Conservation (phyloP, 2,113 vertebrate species). For the Ailurus styani region DNA sequence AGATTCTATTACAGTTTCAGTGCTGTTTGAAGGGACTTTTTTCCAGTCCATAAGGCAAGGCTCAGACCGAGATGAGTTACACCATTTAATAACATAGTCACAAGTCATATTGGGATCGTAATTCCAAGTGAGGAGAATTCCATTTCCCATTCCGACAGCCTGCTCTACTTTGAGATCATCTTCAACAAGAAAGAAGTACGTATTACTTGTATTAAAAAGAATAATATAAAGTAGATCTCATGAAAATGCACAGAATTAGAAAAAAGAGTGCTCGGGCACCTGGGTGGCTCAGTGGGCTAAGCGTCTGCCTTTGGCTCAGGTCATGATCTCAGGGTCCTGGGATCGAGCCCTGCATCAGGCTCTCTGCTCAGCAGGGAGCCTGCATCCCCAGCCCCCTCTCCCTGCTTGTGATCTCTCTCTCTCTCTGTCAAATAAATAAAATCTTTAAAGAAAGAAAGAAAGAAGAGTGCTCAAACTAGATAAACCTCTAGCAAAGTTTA, state of each 20-base stretch:
- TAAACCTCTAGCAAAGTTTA: not conserved
- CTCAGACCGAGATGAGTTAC: conserved; percentile 68
- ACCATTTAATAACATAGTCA: conserved; percentile 84
- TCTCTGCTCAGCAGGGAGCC: no score
- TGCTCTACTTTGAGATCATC: conserved; percentile 76
- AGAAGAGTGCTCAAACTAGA: not conserved
- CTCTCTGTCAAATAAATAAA: no score
- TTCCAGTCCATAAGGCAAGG: conserved; percentile 81
- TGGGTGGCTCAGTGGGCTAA: no score
- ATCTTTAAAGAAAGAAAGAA: no score
- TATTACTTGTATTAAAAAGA: not conserved
- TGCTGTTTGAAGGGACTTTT: conserved; percentile 78
- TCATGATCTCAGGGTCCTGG: no score
- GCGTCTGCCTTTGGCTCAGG: no score
- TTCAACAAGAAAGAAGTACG: conserved; percentile 53
- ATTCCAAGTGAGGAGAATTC: conserved; percentile 81
- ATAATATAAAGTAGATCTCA: not conserved
- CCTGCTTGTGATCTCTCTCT: no score
- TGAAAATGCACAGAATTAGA: not conserved
- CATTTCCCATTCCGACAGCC: conserved; percentile 71
- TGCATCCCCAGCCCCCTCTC: no score
- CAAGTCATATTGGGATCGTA: conserved; percentile 80
- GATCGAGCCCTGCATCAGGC: no score
- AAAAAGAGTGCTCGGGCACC: no score
- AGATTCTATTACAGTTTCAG: conserved; percentile 78